Evolutionary conservation across 2,113 vertebrate species (phyloP).

Genomic region (Xenotilapia flavipinnis): DNA sequence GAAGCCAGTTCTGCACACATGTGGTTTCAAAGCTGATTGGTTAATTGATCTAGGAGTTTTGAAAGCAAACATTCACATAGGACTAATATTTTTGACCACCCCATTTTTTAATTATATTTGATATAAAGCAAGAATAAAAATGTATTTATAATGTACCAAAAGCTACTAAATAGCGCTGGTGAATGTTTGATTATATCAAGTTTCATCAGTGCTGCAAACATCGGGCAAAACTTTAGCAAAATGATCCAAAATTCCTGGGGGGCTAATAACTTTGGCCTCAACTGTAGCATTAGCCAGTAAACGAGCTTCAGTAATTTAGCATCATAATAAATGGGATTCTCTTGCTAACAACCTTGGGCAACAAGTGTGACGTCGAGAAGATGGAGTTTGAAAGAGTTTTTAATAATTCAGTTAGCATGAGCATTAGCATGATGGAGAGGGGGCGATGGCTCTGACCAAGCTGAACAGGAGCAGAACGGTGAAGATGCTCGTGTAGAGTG

Average conservation of each 20-base stretch:
- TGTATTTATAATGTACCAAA: neutral
- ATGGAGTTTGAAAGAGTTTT: rapidly evolving
- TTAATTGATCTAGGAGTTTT: neutral
- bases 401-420: neutral
- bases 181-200: neutral
- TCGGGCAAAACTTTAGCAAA: neutral
- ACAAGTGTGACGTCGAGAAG: neutral
- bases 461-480: neutral
- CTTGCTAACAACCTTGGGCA: neutral
- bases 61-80: neutral
- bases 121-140: neutral
- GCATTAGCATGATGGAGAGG: neutral
- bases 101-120: neutral
- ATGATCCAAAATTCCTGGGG: neutral
- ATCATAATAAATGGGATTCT: neutral
- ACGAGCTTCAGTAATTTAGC: neutral
- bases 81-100: neutral
- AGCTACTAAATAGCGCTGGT: neutral
- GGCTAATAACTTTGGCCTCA: neutral
- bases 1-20: neutral
- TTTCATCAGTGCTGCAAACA: rapidly evolving
- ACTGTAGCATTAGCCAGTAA: neutral
- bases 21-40: neutral
- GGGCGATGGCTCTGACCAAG: neutral
- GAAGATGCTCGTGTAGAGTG: neutral